Evolutionary conservation across 2,888 invertebrate species (phyloP).

Genomic region (Polymixis flavicincta): DNA sequence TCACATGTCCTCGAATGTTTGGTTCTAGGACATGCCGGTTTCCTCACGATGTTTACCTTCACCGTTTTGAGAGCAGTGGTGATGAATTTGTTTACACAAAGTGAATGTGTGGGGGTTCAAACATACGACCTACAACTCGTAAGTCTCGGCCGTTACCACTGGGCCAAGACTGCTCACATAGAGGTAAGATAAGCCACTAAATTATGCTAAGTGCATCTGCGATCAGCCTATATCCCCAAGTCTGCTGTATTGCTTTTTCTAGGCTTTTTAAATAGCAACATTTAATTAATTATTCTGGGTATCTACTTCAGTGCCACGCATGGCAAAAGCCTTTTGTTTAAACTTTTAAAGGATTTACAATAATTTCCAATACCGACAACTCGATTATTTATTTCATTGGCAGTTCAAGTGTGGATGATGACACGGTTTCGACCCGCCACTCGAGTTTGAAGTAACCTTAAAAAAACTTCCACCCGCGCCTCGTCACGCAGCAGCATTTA

Average conservation of each 20-base stretch:
- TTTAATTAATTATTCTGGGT: neutral
- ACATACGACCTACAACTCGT: too few relatives aligned
- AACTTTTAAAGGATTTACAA: neutral
- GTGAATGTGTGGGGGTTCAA: too few relatives aligned
- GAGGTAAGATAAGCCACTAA: too few relatives aligned
- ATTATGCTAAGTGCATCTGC: neutral
- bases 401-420: constrained; percentile 69
- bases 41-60: too few relatives aligned
- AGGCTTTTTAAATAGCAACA: neutral
- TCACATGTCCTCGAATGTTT: too few relatives aligned
- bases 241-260: too few relatives aligned
- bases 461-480: constrained; percentile 88
- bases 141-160: too few relatives aligned
- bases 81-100: too few relatives aligned
- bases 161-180: too few relatives aligned
- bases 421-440: constrained; percentile 80
- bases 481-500: constrained; percentile 86
- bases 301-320: neutral
- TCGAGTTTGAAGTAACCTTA: constrained; percentile 77
- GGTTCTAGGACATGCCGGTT: too few relatives aligned
- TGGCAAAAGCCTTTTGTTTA: neutral
- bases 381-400: constrained; percentile 54
- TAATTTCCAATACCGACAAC: constrained; percentile 2
- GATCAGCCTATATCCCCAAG: too few relatives aligned
- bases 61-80: too few relatives aligned